Evolutionary conservation across 2,113 vertebrate genomes (phyloP).

Genomic region (Taurulus bubalis): DNA sequence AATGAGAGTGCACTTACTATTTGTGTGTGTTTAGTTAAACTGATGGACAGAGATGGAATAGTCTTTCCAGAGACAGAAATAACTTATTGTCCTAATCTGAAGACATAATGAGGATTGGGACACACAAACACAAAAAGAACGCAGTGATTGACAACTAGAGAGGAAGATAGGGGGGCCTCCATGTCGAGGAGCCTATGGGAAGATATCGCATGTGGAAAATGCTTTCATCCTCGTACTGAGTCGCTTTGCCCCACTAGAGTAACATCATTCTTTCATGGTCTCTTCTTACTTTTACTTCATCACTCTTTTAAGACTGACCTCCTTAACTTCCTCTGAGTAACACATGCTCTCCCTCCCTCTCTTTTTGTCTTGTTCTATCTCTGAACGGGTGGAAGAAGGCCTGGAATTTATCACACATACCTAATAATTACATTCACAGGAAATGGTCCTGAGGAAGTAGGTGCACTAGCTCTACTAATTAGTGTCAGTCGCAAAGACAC

Average conservation of each 20-base stretch:
- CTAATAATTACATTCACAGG: constrained; percentile 84
- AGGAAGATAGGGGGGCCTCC: neutral
- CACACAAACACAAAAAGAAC: constrained; percentile 24
- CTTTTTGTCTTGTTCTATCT: constrained; percentile 59
- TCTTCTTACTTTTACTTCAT: constrained; percentile 34
- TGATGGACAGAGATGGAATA: constrained; percentile 34
- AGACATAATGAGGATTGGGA: constrained; percentile 14
- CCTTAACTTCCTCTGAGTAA: constrained; percentile 40
- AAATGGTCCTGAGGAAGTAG: constrained; percentile 79
- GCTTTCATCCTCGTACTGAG: neutral
- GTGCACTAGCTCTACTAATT: constrained; percentile 76
- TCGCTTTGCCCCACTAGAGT: constrained; percentile 4
- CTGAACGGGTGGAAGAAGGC: constrained; percentile 59
- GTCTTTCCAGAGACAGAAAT: constrained; percentile 40
- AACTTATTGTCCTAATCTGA: constrained; percentile 16
- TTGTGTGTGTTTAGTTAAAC: constrained; percentile 33
- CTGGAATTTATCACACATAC: constrained; percentile 84
- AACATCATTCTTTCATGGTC: constrained; percentile 39
- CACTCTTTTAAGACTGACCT: constrained; percentile 18
- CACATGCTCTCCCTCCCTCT: constrained; percentile 21
- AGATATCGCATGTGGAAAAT: constrained; percentile 34
- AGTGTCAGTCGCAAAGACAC: constrained; percentile 77
- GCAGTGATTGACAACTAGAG: constrained; percentile 35
- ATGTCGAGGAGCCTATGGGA: neutral
- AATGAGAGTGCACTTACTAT: neutral